Conservation (phyloP, 2,888 invertebrate genomes). For the Pantelozetes paolii region DNA sequence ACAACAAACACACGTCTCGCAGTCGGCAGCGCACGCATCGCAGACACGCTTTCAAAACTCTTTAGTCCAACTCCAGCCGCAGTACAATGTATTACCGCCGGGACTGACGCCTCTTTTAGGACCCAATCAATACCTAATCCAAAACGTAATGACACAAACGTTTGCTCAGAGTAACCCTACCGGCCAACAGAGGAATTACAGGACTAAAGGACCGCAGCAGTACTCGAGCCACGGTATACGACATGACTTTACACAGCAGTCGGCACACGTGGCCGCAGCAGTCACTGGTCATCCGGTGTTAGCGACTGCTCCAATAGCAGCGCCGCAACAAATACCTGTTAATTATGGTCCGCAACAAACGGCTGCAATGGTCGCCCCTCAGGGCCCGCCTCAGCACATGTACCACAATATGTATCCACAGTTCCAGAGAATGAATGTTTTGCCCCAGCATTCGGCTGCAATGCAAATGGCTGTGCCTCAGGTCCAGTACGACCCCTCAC, state of each 20-base stretch:
- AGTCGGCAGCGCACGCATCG: not conserved
- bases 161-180: not conserved
- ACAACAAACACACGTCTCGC: not conserved
- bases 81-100: constrained; percentile 30
- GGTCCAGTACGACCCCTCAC: constrained; percentile 20
- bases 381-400: constrained; percentile 12
- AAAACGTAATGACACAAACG: not conserved
- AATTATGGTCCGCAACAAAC: constrained; percentile 45
- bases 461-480: constrained; percentile 26
- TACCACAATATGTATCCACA: constrained; percentile 8
- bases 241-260: constrained; percentile 49
- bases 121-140: constrained; percentile 11
- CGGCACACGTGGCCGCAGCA: constrained; percentile 73
- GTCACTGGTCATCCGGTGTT: constrained; percentile 74
- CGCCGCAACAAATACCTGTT: constrained; percentile 47
- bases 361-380: constrained; percentile 43
- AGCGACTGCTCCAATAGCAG: constrained; percentile 71
- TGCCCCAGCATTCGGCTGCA: constrained; percentile 18
- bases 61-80: not conserved
- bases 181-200: not conserved
- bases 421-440: not conserved
- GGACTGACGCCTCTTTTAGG: not conserved
- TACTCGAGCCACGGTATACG: constrained; percentile 32
- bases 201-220: constrained; percentile 33
- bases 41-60: not conserved